Base-by-base conservation (phyloP, 2,888 invertebrate genomes). In the Nomada fabriciana region DNA sequence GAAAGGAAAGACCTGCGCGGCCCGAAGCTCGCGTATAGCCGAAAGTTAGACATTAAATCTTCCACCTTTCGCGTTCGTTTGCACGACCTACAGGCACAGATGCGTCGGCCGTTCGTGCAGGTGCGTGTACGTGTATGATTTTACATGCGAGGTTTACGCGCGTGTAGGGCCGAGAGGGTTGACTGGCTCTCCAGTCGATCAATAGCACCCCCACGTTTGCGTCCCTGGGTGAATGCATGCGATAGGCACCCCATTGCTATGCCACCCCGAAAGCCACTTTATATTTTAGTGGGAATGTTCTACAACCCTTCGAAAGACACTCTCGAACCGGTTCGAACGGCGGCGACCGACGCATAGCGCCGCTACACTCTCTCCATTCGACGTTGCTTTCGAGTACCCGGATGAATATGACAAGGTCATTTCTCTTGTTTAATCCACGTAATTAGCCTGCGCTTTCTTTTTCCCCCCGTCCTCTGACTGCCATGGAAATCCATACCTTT, bases 201-300 rank as follows among this genome's bases (percentile, higher is more conserved):
- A 93, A 93, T 93, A 93, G 91, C 91, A 90, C 90, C 89, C 86
- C 87, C 86, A 80, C 88, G 87, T 91, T 88, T 89, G 89, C 90
- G 90, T 92, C 90, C 90, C 91, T 86, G 88, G 91, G 88, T 89
- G 91, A 91, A 91, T 91, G 90, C 91, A 91, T 89, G 90, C 89
- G 92, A 91, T 91, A 91, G 91, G 91, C 91, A 91, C 91, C 92
- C 91, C 89, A 92, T 92, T 92, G 92, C 92, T 92, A 92, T 91
- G 90, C 91, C 91, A 91, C 90, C 90, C 91, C 90, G 87, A 91
- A 92, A 92, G 91, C 91, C 93, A 93, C 93, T 93, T 93, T 92
- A 92, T 92, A 93, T 92, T 92, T 93, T 91, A 93, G 93, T 92
- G 92, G 91, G 91, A 91, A 91, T 92, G 92, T 92, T 92, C 91